phyloP scores from a whole-genome alignment of 2,888 invertebrate species.

The Tortricodes alternella region DNA sequence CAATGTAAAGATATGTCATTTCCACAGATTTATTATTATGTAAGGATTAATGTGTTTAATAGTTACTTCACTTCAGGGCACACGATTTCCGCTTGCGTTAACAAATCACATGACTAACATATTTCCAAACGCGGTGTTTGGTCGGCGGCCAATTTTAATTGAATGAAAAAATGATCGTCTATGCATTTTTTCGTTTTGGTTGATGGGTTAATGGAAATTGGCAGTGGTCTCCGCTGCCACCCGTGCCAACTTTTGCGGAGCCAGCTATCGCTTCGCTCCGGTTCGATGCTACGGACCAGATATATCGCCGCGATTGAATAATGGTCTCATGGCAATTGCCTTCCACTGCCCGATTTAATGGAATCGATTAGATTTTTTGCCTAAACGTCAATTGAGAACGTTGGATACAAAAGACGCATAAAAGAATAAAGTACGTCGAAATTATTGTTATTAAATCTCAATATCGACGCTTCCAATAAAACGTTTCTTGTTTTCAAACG shows the following conservation, averaged over 20 bases:
- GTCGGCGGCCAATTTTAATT: constrained; percentile 80
- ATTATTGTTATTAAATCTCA: background rate
- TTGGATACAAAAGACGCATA: constrained; percentile 27
- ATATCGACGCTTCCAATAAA: background rate
- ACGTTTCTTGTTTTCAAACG: constrained; percentile 1
- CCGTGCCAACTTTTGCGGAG: constrained; percentile 81
- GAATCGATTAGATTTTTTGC: constrained; percentile 52
- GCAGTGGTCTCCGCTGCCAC: constrained; percentile 75
- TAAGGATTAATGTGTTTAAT: no score
- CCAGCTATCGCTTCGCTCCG: constrained; percentile 78
- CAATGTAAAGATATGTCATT: no score
- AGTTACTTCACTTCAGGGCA: background rate
- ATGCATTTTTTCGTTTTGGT: constrained; percentile 82
- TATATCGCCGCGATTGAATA: constrained; percentile 80
- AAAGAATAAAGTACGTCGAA: background rate
- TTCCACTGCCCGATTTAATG: constrained; percentile 54
- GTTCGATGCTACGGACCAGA: constrained; percentile 69
- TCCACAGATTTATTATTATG: no score
- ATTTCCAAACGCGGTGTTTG: constrained; percentile 58
- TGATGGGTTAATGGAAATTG: constrained; percentile 83
- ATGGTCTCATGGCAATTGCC: constrained; percentile 75
- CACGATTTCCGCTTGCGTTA: constrained; percentile 12
- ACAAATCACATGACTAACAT: constrained; percentile 24
- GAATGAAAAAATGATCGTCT: constrained; percentile 82
- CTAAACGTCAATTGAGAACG: constrained; percentile 43